phyloP scores from a whole-genome alignment of 2,888 invertebrate genomes.

The Dichetophora obliterata region DNA sequence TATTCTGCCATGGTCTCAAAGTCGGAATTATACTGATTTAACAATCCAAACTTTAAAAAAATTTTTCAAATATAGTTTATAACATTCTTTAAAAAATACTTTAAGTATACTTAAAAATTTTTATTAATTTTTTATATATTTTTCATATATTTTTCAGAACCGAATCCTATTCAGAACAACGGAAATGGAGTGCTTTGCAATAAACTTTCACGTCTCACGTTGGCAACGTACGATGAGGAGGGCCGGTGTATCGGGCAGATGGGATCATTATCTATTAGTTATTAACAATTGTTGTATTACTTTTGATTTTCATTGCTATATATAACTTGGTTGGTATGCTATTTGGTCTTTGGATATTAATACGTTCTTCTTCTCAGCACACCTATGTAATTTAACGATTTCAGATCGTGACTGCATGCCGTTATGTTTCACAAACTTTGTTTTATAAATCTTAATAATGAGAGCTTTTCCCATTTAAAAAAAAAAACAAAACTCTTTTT shows the following conservation, averaged over 20 bases:
- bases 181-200: slow-evolving; percentile 78
- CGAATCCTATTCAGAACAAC: slow-evolving; percentile 69
- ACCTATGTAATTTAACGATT: background rate
- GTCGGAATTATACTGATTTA: too few relatives aligned
- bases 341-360: slow-evolving; percentile 25
- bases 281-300: slow-evolving; percentile 62
- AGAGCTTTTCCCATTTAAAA: background rate
- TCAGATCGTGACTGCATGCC: background rate
- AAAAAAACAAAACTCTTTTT: background rate
- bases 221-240: slow-evolving; percentile 91
- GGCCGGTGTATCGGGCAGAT: slow-evolving; percentile 89
- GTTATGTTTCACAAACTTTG: background rate
- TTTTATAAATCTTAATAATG: background rate
- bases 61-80: too few relatives aligned
- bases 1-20: too few relatives aligned
- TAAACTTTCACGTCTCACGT: slow-evolving; percentile 86
- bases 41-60: too few relatives aligned
- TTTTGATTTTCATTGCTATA: slow-evolving; percentile 46
- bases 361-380: background rate
- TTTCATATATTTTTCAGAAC: slow-evolving; percentile 59
- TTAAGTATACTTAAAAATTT: too few relatives aligned
- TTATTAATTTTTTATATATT: background rate
- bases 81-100: too few relatives aligned
- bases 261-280: slow-evolving; percentile 84
- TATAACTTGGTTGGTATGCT: slow-evolving; percentile 33